Percentiles rank a stretch among this genome's conserved stretches.
These are phyloP conservation scores for Microtus pennsylvanicus DNA, from an alignment of 2,113 vertebrate species.

Conservation along the genomic window DNA sequence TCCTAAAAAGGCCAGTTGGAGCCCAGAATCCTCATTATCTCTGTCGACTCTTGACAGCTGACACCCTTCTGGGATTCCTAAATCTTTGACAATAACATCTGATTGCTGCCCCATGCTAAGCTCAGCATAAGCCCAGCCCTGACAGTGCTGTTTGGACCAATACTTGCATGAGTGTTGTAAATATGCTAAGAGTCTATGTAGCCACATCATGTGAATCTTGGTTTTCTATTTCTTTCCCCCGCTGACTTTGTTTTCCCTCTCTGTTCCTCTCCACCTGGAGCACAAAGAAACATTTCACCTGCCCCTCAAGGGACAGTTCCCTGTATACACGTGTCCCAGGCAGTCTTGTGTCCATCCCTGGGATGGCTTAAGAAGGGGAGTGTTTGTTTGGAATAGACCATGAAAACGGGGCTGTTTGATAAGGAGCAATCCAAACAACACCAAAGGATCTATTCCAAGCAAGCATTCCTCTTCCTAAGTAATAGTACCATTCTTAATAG, in stretches of 20 bases:
- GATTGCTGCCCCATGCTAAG: not conserved
- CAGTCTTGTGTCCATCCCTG: not conserved
- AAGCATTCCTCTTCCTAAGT: not conserved
- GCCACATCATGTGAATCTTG: not conserved
- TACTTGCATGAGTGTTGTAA: not conserved
- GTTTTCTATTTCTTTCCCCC: not conserved
- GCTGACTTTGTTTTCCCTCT: not conserved
- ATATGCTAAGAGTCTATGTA: not conserved
- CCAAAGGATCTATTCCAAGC: not conserved
- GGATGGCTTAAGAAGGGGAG: not conserved
- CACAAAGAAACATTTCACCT: conserved; percentile 1
- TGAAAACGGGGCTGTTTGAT: not conserved
- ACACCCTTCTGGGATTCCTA: not conserved
- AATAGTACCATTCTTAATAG: not conserved
- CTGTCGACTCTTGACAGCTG: not conserved
- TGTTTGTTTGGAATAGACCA: not conserved
- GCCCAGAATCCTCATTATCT: not conserved
- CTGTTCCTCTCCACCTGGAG: not conserved
- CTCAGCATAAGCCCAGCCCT: not conserved
- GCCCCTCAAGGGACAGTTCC: not conserved
- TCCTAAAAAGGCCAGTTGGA: not conserved
- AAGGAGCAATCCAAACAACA: not conserved
- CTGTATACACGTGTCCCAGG: not conserved
- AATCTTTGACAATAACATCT: not conserved
- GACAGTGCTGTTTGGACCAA: not conserved